Base-by-base conservation (phyloP, 2,888 invertebrate genomes). In the Taenaris catops region DNA sequence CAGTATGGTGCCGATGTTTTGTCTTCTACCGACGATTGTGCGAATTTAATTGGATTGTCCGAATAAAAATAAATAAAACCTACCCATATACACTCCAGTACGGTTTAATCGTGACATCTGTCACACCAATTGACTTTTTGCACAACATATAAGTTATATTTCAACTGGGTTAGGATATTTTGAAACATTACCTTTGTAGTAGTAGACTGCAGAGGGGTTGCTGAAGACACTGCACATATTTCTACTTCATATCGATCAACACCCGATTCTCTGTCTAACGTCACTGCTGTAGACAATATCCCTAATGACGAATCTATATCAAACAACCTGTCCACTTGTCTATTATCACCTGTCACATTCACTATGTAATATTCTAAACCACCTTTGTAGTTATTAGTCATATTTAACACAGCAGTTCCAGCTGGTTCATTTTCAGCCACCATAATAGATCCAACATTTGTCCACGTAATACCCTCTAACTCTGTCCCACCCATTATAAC, bases 361-460 rank as follows among this genome's bases (percentile, higher is more conserved):
- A 95, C 96, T 72, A 97, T 93, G 81, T 95, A 97, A 86, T 96
- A 97, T 74, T 96, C 96, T 69, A 97, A 90, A 34, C 90, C 89
- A 34, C 79, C 86, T 56, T 89, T 88, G 50, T 90, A 89, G 49
- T 91, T 90, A 55, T 95, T 95, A 48, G 89, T 90, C 54, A 97
- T 92, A 53, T 93, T 93, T 55, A 96, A 73, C 50, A 98, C 93
- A 57, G 93, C 94, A 6, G 94, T 95, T 33, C 96, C 97, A 31
- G 93, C 90, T 1, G 94, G 92, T 71, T 96, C 95, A 76, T 97
- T 97, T 75, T 98, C 98, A 58, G 91, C 91, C 20, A 98, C 94
- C 47, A 91, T 93, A 33, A 95, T 95, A 41, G 91, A 89, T 55
- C 93, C 91, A 21, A 89, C 79, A 52, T 91, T 91, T 44, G 90